These are phyloP conservation scores for Hemibagrus wyckioides DNA, from an alignment of 2,113 vertebrate genomes.

Conservation along the genomic window DNA sequence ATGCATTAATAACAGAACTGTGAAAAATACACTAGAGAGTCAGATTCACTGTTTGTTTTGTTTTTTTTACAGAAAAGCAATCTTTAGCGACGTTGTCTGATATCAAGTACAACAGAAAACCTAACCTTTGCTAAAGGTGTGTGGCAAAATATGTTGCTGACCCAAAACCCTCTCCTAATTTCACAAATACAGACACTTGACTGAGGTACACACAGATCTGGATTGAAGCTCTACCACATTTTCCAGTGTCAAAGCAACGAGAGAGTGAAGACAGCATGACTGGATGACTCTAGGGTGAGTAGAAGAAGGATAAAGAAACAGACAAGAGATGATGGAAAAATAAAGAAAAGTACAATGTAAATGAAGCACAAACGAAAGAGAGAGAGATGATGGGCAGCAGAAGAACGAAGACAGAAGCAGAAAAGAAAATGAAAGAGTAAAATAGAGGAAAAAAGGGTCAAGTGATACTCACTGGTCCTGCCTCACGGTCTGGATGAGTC, in stretches of 20 bases:
- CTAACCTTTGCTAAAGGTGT: neutral
- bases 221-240: neutral
- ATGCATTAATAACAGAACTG: neutral
- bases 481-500: conserved; percentile 71
- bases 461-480: conserved; percentile 74
- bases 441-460: neutral
- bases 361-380: conserved; percentile 49
- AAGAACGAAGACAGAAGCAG: neutral
- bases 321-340: conserved; percentile 25
- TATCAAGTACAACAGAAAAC: neutral
- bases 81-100: neutral
- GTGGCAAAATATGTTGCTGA: neutral
- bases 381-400: neutral
- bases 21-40: neutral
- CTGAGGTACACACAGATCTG: neutral
- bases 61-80: neutral
- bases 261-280: neutral
- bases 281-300: neutral
- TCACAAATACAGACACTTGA: neutral
- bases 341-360: neutral
- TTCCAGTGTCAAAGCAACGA: neutral
- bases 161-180: neutral
- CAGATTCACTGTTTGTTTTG: neutral
- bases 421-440: conserved; percentile 19
- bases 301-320: conserved; percentile 19